phyloP scores from a whole-genome alignment of 1,140 invertebrate species.

The Tetragonula clypearis region DNA sequence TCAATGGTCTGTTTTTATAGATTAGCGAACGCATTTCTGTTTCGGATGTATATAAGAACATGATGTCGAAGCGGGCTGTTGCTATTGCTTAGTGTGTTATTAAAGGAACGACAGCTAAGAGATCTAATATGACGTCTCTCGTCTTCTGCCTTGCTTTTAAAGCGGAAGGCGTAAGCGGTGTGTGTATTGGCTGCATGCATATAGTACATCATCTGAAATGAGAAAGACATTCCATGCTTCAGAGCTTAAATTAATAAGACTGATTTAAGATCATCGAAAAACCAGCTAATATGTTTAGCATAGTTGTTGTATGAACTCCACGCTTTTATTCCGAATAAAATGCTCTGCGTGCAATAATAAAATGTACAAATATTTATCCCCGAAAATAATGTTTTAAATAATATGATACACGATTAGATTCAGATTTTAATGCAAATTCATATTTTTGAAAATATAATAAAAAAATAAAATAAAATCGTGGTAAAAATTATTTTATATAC shows the following conservation, averaged over 20 bases:
- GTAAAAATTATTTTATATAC: too few relatives aligned
- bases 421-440: too few relatives aligned
- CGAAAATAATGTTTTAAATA: not conserved
- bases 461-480: too few relatives aligned
- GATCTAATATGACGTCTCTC: not conserved
- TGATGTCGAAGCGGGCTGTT: not conserved
- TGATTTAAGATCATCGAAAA: slow-evolving; percentile 6
- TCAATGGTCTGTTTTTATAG: not conserved
- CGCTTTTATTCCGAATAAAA: not conserved
- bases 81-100: not conserved
- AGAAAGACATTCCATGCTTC: not conserved
- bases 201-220: not conserved
- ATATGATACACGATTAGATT: not conserved
- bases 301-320: not conserved
- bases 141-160: not conserved
- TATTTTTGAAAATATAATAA: too few relatives aligned
- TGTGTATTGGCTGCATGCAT: not conserved
- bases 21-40: not conserved
- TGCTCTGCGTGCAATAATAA: not conserved
- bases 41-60: not conserved
- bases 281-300: not conserved
- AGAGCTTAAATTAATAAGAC: not conserved
- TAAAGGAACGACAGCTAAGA: not conserved
- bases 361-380: not conserved
- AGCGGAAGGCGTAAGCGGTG: not conserved